These are phyloP conservation scores for Coregonus ussuriensis DNA, from an alignment of 2,797 vertebrate genomes.

Conservation along the genomic window DNA sequence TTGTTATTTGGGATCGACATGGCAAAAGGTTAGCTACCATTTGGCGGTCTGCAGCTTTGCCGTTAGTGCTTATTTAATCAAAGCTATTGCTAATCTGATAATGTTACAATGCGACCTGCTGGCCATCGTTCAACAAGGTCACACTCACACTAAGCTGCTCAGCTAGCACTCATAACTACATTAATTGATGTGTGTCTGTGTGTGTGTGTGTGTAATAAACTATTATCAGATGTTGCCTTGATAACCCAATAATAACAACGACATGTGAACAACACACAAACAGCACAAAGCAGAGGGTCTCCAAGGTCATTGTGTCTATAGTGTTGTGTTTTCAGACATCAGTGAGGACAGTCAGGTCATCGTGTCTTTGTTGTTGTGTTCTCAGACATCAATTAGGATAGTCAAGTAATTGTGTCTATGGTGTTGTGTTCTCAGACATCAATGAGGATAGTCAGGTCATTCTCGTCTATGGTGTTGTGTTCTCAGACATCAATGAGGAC, in stretches of 20 bases:
- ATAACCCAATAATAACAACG: neutral
- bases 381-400: too few species aligned
- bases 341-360: too few species aligned
- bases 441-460: too few species aligned
- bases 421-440: too few species aligned
- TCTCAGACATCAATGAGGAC: too few species aligned
- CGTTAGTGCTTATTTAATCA: slow-evolving; percentile 11
- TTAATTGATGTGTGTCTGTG: too few species aligned
- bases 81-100: slow-evolving; percentile 16
- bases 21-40: neutral
- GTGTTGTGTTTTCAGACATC: neutral
- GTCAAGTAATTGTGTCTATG: too few species aligned
- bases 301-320: neutral
- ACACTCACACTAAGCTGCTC: neutral
- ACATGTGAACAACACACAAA: neutral
- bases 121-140: neutral
- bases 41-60: neutral
- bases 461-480: too few species aligned
- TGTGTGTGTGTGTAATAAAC: too few species aligned
- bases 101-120: neutral
- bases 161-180: neutral
- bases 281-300: neutral
- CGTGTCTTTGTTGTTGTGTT: neutral
- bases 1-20: slow-evolving; percentile 18
- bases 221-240: neutral